Percentiles rank a stretch among this genome's conserved stretches.
These are phyloP conservation scores for Anorthoa munda DNA, from an alignment of 2,888 invertebrate species.

Conservation along the genomic window DNA sequence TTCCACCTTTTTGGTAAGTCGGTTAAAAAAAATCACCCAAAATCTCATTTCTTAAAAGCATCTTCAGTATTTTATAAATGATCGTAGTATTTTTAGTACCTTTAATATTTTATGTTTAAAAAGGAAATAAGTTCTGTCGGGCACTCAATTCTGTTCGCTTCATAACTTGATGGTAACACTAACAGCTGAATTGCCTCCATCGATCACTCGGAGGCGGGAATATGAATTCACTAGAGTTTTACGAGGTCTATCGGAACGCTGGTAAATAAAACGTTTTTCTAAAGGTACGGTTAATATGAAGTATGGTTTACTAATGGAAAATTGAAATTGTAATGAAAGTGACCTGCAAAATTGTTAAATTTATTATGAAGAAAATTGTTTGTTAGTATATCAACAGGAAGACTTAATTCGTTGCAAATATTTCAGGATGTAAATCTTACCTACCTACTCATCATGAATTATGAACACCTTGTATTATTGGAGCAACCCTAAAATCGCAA, in stretches of 20 bases:
- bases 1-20: no score
- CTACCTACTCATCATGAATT: no score
- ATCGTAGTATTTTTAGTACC: constrained; percentile 1
- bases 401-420: no score
- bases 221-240: constrained; percentile 63
- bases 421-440: no score
- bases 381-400: no score
- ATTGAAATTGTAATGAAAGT: constrained; percentile 20
- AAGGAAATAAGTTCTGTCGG: constrained; percentile 45
- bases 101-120: constrained; percentile 32
- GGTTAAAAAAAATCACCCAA: no score
- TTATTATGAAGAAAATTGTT: no score
- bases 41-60: constrained; percentile 20
- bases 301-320: constrained; percentile 41
- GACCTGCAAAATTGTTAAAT: no score
- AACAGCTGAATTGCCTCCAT: constrained; percentile 66
- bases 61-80: constrained; percentile 10
- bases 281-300: constrained; percentile 62
- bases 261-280: constrained; percentile 75
- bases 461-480: no score
- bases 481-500: no score
- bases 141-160: constrained; percentile 50
- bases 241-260: constrained; percentile 68
- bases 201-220: constrained; percentile 65
- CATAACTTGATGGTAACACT: constrained; percentile 57